Evolutionary conservation across 2,888 invertebrate genomes (phyloP), one percentile per base, ranked within the genome.

Genomic region (Agrotis segetum): DNA sequence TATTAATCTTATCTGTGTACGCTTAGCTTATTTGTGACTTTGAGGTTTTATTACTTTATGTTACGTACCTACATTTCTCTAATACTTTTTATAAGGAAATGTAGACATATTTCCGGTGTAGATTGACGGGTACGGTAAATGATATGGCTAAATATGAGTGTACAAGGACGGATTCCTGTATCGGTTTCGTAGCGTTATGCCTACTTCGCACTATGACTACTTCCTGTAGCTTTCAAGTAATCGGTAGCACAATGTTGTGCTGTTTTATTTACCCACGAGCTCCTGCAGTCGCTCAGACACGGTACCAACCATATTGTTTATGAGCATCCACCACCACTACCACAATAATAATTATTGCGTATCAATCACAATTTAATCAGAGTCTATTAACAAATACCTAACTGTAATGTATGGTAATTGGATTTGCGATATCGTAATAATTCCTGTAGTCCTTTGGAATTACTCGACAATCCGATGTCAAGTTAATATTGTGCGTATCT

Each of bases 1-100:
- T 77, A 81, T 79, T 74, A 72, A 68, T 75, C 55, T 77, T 77
- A 80, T 83, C 71, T 66, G 55, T 70, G 24, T 21, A 76, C 63
- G 69, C 64, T 71, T 71, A 59, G 56, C 46, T 61, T 67, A 49
- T 47, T 74, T 50, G 19, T 17, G 53, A 61, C n/a, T 68, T 64
- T 77, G 53, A 24, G 7, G 47, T 72, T 66, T 71, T 65, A 65
- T 59, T 82, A 52, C 16, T 7, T 17, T 69, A 40, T 50, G 11
- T 19, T 55, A 34, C 14, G n/a, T n/a, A 7, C 34, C 14, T 34
- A 1, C 19, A 19, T 59, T 62, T 46, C 1, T 7, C 2, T 17
- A 3, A 34, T 7, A 9, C 16, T 29, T 40, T 40, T 1, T 29
- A 52, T 29, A 3, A 24, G 7, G n/a, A 50, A 13, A 19, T 16